Base-by-base conservation (phyloP, 2,888 invertebrate species). In the Pachydiplax longipennis region DNA sequence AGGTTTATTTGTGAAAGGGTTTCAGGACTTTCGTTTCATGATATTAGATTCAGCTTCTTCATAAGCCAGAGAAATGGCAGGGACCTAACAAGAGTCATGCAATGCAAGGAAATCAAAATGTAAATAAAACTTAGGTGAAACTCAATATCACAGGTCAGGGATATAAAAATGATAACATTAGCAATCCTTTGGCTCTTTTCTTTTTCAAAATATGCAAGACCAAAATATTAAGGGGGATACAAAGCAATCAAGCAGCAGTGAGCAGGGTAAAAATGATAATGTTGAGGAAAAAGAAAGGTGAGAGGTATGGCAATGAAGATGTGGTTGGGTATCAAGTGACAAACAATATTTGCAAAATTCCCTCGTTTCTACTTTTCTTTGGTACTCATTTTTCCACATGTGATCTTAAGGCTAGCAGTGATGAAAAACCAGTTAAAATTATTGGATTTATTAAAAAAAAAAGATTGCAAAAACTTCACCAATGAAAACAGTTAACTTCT, bases 61-160 rank as follows among this genome's bases (percentile, higher is more conserved):
- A 95, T 98, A 98, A 93, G 98, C 98, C 94, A 98, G 95, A 92
- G 98, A 98, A 94, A 98, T 98, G 93, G 98, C 98, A 93, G 98
- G 98, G 94, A 98, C 96, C 97, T 98, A 95, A 93, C 93, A 37
- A 87, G 61, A 87, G 37, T 87, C 58, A 58, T 61, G 87, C 58
- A 61, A 87, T 87, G 58, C 87, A 58, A 87, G 87, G 87, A 87
- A 87, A 87, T 87, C 48, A 87, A 87, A 87, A 87, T 58, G 58
- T 87, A 87, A 87, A 87, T 87, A 87, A 87, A 87, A 87, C 87
- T 87, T 61, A 87, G 87, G 87, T 87, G 61, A 61, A 87, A 87
- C 87, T 87, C 87, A 87, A 87, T 61, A 61, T 58, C 61, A 87
- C 87, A 58, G 87, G 61, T 58, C 87, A 87, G 87, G 87, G 87